A percentile compares a stretch with the other conserved stretches of the same genome.
Evolutionary conservation across 2,113 vertebrate species (phyloP).

Genomic region (Ictalurus furcatus): DNA sequence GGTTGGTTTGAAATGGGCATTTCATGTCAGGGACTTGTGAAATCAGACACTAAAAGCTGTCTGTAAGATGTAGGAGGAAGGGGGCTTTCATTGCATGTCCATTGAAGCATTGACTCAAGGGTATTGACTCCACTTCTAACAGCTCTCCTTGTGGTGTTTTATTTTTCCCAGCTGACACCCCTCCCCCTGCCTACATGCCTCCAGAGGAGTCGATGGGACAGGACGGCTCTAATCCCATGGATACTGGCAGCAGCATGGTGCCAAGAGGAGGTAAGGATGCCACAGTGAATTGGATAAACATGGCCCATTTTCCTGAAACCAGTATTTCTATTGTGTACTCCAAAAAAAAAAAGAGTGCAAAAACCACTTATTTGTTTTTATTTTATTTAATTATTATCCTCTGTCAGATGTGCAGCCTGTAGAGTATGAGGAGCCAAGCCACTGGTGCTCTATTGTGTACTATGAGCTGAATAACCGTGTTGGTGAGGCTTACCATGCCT

Average conservation of each 20-base stretch:
- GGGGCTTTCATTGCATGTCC: slow-evolving; percentile 50
- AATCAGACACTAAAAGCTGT: slow-evolving; percentile 64
- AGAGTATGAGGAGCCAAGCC: slow-evolving; percentile 93
- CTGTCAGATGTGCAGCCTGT: slow-evolving; percentile 90
- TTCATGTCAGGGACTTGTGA: slow-evolving; percentile 62
- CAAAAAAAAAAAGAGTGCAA: too few relatives aligned
- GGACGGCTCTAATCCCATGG: slow-evolving; percentile 93
- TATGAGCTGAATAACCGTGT: slow-evolving; percentile 96
- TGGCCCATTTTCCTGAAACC: background rate
- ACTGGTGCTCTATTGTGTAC: slow-evolving; percentile 99
- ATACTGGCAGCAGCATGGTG: slow-evolving; percentile 88
- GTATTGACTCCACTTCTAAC: slow-evolving; percentile 54
- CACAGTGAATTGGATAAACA: background rate
- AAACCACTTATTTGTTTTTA: too few relatives aligned
- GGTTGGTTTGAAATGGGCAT: slow-evolving; percentile 46
- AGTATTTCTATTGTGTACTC: background rate
- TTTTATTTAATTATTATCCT: background rate
- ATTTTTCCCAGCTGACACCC: slow-evolving; percentile 87
- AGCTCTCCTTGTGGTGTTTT: slow-evolving; percentile 52
- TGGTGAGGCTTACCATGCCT: slow-evolving; percentile 94
- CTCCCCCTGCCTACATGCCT: slow-evolving; percentile 97
- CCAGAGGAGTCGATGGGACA: slow-evolving; percentile 93
- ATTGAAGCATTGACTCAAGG: slow-evolving; percentile 51
- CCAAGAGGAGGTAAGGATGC: slow-evolving; percentile 83
- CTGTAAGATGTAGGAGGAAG: slow-evolving; percentile 29